Base-by-base conservation (phyloP, 2,797 vertebrate genomes). In the Gastrophryne carolinensis region DNA sequence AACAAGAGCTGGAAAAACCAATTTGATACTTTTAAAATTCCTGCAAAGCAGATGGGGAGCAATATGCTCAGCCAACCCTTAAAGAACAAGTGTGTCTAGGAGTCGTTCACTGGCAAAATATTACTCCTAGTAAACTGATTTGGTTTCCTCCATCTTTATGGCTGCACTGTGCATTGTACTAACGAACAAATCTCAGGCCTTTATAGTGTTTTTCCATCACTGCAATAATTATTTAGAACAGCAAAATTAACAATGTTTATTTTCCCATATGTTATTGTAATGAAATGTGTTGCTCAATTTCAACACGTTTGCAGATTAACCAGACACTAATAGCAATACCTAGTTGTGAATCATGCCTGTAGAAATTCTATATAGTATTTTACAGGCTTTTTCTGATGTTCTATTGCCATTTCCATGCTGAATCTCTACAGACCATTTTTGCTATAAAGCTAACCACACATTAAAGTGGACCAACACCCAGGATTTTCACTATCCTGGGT, bases 1-100 rank as follows among this genome's bases (percentile, higher is more conserved):
- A 77, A 75, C 74, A 82, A 80, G 82, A 86, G 84, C 79, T 80
- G 70, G 70, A 84, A 70, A n/a, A 72, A 65, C 52, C 73, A 74
- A 83, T 80, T 83, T 84, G 71, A 83, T 76, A 60, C 56, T 52
- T 64, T 35, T 75, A 54, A 39, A 3, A 72, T 81, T 74, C 73
- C 67, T 68, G 30, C 65, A 35, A 83, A 83, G 44, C 84, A 86
- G 79, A 84, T 53, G 72, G 82, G 77, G 81, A 83, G 23, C 52
- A 13, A 69, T 80, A 19, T 50, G 37, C 82, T 69, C 41, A 61
- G 60, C 64, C 67, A 65, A 27, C 29, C 67, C 60, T 78, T 54
- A 24, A 63, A 27, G 24, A 63, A 54, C 58, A 64, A 73, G 57
- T 63, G 41, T 63, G 70, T 32, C 47, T 26, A 44, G 26, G 23